Evolutionary conservation across 2,797 vertebrate genomes (phyloP), one percentile per base, ranked within the genome.

Genomic region (Linurgus olivaceus): DNA sequence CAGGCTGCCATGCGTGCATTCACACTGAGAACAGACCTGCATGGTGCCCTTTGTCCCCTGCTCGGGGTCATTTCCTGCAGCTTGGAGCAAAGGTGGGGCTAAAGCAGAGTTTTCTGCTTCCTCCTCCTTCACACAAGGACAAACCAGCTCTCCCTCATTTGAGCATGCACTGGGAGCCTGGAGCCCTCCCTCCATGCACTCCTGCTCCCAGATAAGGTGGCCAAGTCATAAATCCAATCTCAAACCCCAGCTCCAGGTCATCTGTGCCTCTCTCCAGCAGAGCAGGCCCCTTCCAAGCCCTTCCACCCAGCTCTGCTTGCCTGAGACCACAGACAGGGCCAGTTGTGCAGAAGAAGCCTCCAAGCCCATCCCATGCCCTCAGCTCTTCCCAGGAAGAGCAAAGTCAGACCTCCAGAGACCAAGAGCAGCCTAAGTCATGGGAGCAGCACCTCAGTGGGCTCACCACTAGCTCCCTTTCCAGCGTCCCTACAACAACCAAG

Each of bases 51-150:
- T 91, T 90, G 85, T 65, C 50, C 87, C 57, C 71, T n/a, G 51
- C 18, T 42, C 0, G 0, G 77, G 55, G 33, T 55, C 4, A 67
- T 10, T 86, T 90, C 77, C 80, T 24, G 40, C 38, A 90, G 76
- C 59, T 70, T 18, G 1, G 1, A 90, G 68, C 24, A 62, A 87
- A 82, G 81, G 84, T 50, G 74, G 66, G 23, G 67, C 63, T 70
- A 37, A 79, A 93, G 37, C 38, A 68, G 62, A 93, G 45, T 35
- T 67, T 85, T 86, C 66, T 75, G 70, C 33, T 87, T 94, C 67
- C 59, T 88, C 24, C 58, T 94, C 67, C 52, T 63, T 47, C 17
- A 9, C 37, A 24, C 35, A 54, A 82, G 51, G 58, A 55, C 59
- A 58, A 73, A 82, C 23, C 42, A 74, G 52, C 7, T 65, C 57